These are phyloP conservation scores for Mastomys coucha DNA, from an alignment of 2,113 vertebrate genomes.

Conservation along the genomic window DNA sequence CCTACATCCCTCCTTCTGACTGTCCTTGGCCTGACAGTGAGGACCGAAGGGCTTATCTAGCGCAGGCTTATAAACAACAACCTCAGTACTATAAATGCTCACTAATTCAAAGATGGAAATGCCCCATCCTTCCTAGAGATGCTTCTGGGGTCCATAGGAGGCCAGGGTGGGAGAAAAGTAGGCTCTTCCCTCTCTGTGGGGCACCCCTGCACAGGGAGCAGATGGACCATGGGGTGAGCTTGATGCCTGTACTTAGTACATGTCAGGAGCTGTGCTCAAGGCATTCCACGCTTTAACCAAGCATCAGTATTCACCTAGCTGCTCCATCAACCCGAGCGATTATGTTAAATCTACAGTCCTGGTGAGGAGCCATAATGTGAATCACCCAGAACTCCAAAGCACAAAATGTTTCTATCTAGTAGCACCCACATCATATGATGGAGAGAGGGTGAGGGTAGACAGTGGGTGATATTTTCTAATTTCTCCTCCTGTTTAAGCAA, in stretches of 20 bases:
- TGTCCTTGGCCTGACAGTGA: background rate
- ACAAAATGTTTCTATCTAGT: background rate
- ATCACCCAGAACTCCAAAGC: conserved; percentile 8
- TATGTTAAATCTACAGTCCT: conserved; percentile 3
- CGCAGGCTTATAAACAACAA: background rate
- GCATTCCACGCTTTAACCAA: conserved; percentile 26
- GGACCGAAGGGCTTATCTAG: background rate
- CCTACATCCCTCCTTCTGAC: too few species aligned
- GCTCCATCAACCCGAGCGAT: background rate
- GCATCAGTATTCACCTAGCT: conserved; percentile 68
- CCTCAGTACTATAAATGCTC: background rate
- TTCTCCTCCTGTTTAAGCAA: conserved; percentile 49
- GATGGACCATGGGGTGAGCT: background rate
- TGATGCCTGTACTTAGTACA: background rate
- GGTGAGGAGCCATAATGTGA: background rate
- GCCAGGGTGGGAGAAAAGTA: background rate
- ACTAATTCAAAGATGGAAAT: background rate
- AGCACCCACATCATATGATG: background rate
- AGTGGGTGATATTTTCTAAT: background rate
- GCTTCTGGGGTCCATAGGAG: background rate
- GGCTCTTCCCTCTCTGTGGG: rapidly evolving
- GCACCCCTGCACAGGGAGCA: background rate
- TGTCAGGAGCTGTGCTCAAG: background rate
- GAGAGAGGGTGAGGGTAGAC: background rate
- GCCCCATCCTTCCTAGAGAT: background rate